Base-by-base conservation (phyloP, 2,888 invertebrate genomes). In the Chymomyza procnemis region DNA sequence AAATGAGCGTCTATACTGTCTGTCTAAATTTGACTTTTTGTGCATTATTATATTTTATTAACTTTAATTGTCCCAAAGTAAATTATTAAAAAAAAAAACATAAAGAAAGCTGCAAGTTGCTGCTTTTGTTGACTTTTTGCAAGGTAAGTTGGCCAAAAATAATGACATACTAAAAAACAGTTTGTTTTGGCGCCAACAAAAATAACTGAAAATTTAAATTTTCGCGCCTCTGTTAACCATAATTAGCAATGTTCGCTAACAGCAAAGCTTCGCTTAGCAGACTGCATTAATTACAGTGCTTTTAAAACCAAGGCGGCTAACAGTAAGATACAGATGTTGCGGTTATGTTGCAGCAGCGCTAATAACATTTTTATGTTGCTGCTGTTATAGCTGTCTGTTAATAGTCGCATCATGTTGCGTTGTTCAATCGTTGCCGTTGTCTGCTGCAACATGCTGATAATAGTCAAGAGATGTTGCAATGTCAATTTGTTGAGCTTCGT, bases 21-120 rank as follows among this genome's bases (percentile, higher is more conserved):
- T 74, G 63, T 76, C 60, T 48, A 58, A n/a, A 60, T 26, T 22
- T 56, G 55, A 26, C 26, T n/a, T 16, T n/a, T n/a, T 26, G 26
- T 56, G 12, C 30, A 56, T 46, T 67, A 22, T 75, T 67, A 54
- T 60, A 62, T 63, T 55, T 62, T 18, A 57, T 18, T 46, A 58
- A 64, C 12, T 63, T 66, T 72, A 78, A 78, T 70, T 78, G 81
- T 80, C 75, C 68, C 64, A 61, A 78, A 73, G 74, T 21, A 21
- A 21, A 61, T 61, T 69, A 50, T 47, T 54, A 65, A 63, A 46
- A 59, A 34, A 68, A 61, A 52, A 58, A 57, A 61, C 34, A 18
- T 48, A 47, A 26, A 2, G 4, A 26, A 47, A 47, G 66, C 78
- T 83, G 83, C 85, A 80, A 85, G 80, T 83, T 26, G 57, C 54